phyloP scores from a whole-genome alignment of 2,797 vertebrate genomes.

The Naso thynnoides region DNA sequence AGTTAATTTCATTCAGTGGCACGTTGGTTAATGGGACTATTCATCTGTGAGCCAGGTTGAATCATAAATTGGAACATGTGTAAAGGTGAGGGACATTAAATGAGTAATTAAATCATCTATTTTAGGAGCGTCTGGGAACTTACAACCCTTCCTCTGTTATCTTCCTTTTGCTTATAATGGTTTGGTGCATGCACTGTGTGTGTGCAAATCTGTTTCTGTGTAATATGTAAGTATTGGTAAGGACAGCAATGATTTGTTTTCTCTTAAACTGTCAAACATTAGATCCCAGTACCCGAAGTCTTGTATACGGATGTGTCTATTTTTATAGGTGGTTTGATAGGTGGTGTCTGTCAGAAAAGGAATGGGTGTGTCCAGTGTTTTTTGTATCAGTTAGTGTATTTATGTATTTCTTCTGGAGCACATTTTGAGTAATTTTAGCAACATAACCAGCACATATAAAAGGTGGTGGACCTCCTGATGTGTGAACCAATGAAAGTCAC shows the following conservation, averaged over 20 bases:
- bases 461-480: slow-evolving; percentile 9
- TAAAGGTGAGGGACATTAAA: slow-evolving; percentile 38
- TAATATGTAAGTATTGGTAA: neutral
- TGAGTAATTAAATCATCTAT: slow-evolving; percentile 43
- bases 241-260: neutral
- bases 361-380: neutral
- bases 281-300: neutral
- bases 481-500: slow-evolving; percentile 19
- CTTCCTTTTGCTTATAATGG: neutral
- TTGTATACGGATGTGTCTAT: neutral
- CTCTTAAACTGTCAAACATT: neutral
- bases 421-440: neutral
- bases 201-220: neutral
- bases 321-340: neutral
- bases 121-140: slow-evolving; percentile 39
- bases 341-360: no score
- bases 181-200: neutral
- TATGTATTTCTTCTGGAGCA: neutral
- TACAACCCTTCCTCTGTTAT: slow-evolving; percentile 8
- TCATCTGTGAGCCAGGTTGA: slow-evolving; percentile 30
- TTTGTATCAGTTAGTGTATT: neutral
- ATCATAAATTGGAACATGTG: slow-evolving; percentile 50
- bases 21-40: slow-evolving; percentile 50
- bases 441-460: slow-evolving; percentile 1
- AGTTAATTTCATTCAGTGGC: slow-evolving; percentile 41